Percentiles rank a stretch among this genome's conserved stretches.
Evolutionary conservation across 2,797 vertebrate genomes (phyloP).

Genomic region (Chiroxiphia lanceolata): DNA sequence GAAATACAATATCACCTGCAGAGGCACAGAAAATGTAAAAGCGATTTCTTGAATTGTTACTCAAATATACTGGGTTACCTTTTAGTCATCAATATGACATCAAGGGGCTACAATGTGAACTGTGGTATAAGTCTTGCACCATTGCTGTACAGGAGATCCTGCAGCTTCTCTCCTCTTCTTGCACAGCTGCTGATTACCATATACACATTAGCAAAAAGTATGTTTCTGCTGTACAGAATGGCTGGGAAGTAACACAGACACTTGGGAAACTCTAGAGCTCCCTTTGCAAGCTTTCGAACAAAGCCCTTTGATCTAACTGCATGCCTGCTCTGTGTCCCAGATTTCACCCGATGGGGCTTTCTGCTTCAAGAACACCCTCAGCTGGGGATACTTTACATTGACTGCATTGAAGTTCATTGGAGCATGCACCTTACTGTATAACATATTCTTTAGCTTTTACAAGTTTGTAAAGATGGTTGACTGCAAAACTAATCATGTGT

Average conservation of each 20-base stretch:
- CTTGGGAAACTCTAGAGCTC: not conserved
- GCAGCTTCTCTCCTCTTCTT: constrained; percentile 10
- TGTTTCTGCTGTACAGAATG: constrained; percentile 39
- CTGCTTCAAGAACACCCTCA: constrained; percentile 37
- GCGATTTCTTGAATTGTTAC: not conserved
- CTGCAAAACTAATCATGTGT: constrained; percentile 20
- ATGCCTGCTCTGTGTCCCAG: constrained; percentile 9
- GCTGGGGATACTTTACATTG: not conserved
- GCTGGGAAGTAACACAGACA: constrained; percentile 1
- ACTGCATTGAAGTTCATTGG: constrained; percentile 15
- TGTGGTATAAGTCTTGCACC: constrained; percentile 25
- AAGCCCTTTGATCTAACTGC: constrained; percentile 28
- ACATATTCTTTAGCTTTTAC: constrained; percentile 27
- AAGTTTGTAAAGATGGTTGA: constrained; percentile 29
- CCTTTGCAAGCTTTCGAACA: constrained; percentile 2
- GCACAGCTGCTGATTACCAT: constrained; percentile 12
- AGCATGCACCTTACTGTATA: constrained; percentile 24
- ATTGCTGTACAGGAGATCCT: constrained; percentile 1
- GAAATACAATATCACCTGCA: constrained; percentile 31
- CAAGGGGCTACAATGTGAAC: constrained; percentile 10
- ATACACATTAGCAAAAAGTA: not conserved
- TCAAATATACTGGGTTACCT: not conserved
- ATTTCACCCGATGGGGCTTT: not conserved
- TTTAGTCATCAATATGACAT: not conserved
- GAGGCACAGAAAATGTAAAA: constrained; percentile 5